Evolutionary conservation across 1,140 invertebrate genomes (phyloP).

Genomic region (Bactericera cockerelli): DNA sequence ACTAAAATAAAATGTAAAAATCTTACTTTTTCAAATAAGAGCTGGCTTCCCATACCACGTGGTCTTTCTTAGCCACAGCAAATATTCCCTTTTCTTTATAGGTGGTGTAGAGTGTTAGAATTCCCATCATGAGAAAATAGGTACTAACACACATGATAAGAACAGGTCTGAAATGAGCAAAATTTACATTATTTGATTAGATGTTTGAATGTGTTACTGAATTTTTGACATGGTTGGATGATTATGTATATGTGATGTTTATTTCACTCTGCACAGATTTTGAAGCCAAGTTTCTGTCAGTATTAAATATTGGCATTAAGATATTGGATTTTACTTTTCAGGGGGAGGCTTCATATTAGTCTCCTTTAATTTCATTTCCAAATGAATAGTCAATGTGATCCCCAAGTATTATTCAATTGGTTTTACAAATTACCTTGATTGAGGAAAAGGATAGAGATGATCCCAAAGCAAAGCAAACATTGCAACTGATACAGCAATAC

Average conservation of each 20-base stretch:
- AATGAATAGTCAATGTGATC: too few species aligned
- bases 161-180: slow-evolving; percentile 49
- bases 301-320: too few species aligned
- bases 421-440: slow-evolving; percentile 47
- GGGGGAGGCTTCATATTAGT: too few species aligned
- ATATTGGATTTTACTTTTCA: too few species aligned
- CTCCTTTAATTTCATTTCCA: too few species aligned
- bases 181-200: too few species aligned
- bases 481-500: slow-evolving; percentile 79
- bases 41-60: slow-evolving; percentile 62
- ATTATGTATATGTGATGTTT: too few species aligned
- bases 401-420: neutral
- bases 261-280: too few species aligned
- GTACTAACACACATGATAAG: slow-evolving; percentile 75
- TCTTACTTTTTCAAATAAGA: slow-evolving; percentile 82
- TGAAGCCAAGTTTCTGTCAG: too few species aligned
- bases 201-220: too few species aligned
- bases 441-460: slow-evolving; percentile 88
- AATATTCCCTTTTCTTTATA: slow-evolving; percentile 96
- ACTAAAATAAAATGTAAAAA: too few species aligned
- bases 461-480: slow-evolving; percentile 89
- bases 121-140: slow-evolving; percentile 89
- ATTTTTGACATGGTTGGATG: too few species aligned
- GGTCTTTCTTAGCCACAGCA: slow-evolving; percentile 39
- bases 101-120: slow-evolving; percentile 87